phyloP scores from a whole-genome alignment of 2,113 vertebrate genomes.

The Mohoua ochrocephala region DNA sequence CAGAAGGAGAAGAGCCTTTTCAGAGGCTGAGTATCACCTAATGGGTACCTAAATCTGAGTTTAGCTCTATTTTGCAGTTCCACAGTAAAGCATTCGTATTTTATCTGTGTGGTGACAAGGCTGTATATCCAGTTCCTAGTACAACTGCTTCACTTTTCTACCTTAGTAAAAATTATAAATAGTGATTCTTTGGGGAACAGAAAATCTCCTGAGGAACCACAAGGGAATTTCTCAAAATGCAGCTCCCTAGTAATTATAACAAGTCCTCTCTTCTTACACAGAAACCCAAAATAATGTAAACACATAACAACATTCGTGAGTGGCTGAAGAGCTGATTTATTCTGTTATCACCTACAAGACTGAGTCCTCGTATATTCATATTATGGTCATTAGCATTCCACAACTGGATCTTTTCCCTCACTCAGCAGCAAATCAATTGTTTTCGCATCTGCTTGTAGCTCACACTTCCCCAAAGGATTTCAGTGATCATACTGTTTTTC shows the following conservation, averaged over 20 bases:
- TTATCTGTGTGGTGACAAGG: not conserved
- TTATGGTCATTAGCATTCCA: not conserved
- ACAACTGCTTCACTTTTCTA: not conserved
- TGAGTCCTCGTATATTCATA: not conserved
- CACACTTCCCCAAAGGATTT: slow-evolving; percentile 15
- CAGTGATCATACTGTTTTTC: slow-evolving; percentile 1
- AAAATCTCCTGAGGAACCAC: not conserved
- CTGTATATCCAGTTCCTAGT: not conserved
- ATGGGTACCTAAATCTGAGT: not conserved
- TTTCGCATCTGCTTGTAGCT: slow-evolving; percentile 15
- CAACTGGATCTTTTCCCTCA: not conserved
- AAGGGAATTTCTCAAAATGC: not conserved
- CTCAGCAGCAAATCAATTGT: slow-evolving; percentile 32
- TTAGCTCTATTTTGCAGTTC: not conserved
- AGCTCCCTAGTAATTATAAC: not conserved
- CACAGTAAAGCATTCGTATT: not conserved
- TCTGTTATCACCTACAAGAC: not conserved
- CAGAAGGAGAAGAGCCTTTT: not conserved
- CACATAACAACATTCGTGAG: not conserved
- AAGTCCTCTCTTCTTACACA: not conserved
- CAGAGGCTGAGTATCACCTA: not conserved
- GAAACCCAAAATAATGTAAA: not conserved
- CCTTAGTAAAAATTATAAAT: not conserved
- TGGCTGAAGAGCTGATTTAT: not conserved
- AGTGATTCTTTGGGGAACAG: not conserved